Percentiles rank a stretch among this genome's conserved stretches.
These are phyloP conservation scores for Atherinomorus stipes DNA, from an alignment of 2,113 vertebrate species.

Conservation along the genomic window DNA sequence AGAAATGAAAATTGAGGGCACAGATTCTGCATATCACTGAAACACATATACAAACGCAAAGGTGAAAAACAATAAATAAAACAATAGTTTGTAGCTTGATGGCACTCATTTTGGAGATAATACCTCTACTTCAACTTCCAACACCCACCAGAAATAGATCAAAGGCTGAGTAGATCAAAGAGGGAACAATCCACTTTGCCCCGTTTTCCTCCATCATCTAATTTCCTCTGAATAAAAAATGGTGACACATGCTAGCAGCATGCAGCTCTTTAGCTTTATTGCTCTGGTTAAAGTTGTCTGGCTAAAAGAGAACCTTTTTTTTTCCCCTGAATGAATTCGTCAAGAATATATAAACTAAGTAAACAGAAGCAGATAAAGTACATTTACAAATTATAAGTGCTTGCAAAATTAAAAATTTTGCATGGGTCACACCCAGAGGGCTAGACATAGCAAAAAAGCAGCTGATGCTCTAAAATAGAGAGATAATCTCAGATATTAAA, in stretches of 20 bases:
- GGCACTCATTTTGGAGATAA: slow-evolving; percentile 44
- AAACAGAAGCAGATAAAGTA: too few relatives aligned
- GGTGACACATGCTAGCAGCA: slow-evolving; percentile 26
- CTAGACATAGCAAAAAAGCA: too few relatives aligned
- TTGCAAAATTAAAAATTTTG: too few relatives aligned
- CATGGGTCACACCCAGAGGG: too few relatives aligned
- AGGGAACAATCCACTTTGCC: slow-evolving; percentile 52
- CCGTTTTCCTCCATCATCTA: slow-evolving; percentile 55
- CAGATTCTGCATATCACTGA: not conserved
- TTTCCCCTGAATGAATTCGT: not conserved
- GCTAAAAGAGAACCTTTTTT: slow-evolving; percentile 6
- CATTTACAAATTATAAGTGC: too few relatives aligned
- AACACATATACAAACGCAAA: slow-evolving; percentile 2
- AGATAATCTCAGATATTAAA: too few relatives aligned
- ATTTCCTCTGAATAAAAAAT: slow-evolving; percentile 53
- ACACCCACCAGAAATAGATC: slow-evolving; percentile 66
- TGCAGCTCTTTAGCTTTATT: slow-evolving; percentile 5
- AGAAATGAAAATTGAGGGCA: slow-evolving; percentile 9
- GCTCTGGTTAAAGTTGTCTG: slow-evolving; percentile 19
- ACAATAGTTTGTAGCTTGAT: slow-evolving; percentile 32
- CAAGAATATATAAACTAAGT: too few relatives aligned
- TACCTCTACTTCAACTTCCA: slow-evolving; percentile 39
- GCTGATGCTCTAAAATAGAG: too few relatives aligned
- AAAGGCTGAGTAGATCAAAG: slow-evolving; percentile 70
- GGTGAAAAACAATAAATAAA: slow-evolving; percentile 19